Conservation (phyloP, 2,888 invertebrate genomes). For the Lycia hirtaria region DNA sequence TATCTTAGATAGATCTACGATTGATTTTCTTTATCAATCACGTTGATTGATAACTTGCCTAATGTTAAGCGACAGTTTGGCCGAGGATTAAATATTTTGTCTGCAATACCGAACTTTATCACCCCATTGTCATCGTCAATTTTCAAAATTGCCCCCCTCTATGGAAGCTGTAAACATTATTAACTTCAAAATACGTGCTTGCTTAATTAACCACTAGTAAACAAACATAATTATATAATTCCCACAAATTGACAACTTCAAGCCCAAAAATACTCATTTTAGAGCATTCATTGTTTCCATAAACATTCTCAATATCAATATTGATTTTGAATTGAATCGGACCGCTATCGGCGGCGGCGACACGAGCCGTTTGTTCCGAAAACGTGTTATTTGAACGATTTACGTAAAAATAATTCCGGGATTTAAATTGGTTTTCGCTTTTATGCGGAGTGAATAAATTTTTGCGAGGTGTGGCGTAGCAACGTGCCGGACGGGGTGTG, state of each 20-base stretch:
- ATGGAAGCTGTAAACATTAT: no score
- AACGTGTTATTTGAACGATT: slow-evolving; percentile 37
- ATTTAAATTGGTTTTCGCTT: slow-evolving; percentile 38
- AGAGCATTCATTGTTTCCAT: slow-evolving; percentile 9
- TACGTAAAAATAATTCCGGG: slow-evolving; percentile 37
- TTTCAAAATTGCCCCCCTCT: no score
- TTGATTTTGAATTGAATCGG: slow-evolving; percentile 34
- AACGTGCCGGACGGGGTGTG: slow-evolving; percentile 1
- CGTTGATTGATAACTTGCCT: no score
- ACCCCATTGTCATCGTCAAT: no score
- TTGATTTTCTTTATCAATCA: no score
- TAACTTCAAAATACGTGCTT: no score
- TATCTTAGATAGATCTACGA: no score
- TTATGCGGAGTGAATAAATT: slow-evolving; percentile 20
- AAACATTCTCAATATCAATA: slow-evolving; percentile 28
- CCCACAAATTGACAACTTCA: neutral
- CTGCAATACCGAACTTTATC: no score
- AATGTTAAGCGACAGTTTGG: no score
- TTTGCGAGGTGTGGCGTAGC: slow-evolving; percentile 4
- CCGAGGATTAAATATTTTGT: no score
- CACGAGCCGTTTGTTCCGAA: slow-evolving; percentile 27
- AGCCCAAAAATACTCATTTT: neutral
- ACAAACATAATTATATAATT: neutral
- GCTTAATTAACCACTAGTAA: neutral
- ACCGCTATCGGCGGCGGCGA: slow-evolving; percentile 25